Evolutionary conservation across 2,888 invertebrate genomes (phyloP).

Genomic region (Thymelicus lineola): DNA sequence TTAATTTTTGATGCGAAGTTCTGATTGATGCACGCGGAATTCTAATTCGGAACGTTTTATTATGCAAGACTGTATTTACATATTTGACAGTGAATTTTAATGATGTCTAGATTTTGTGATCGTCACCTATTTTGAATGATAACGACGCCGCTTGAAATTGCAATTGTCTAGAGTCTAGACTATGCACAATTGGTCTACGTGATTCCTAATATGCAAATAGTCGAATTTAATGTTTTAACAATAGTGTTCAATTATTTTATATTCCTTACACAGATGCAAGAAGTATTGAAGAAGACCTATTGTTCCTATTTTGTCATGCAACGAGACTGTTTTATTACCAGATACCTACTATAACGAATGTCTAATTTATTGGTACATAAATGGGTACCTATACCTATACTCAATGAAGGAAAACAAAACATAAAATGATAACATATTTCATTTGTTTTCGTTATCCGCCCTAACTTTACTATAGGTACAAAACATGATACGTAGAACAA

Average conservation of each 20-base stretch:
- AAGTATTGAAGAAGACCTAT: background rate
- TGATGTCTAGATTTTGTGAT: background rate
- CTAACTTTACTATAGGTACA: no score
- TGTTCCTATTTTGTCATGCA: conserved; percentile 1
- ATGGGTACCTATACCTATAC: no score
- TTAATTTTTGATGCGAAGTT: conserved; percentile 48
- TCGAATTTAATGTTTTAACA: background rate
- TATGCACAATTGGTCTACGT: conserved; percentile 6
- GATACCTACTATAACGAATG: no score
- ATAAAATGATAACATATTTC: no score
- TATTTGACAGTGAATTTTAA: conserved; percentile 23
- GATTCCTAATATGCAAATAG: background rate
- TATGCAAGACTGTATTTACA: conserved; percentile 46
- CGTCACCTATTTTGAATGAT: conserved; percentile 7
- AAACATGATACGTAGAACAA: no score
- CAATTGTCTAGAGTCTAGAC: conserved; percentile 9
- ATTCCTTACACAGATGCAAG: background rate
- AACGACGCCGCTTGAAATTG: conserved; percentile 1
- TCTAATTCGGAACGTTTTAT: conserved; percentile 44
- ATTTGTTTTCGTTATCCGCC: no score
- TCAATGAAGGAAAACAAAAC: no score
- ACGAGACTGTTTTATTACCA: background rate
- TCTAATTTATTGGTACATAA: no score
- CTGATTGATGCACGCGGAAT: conserved; percentile 49
- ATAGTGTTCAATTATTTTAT: conserved; percentile 5